Conservation (phyloP, 2,113 vertebrate species). For the Scatophagus argus region DNA sequence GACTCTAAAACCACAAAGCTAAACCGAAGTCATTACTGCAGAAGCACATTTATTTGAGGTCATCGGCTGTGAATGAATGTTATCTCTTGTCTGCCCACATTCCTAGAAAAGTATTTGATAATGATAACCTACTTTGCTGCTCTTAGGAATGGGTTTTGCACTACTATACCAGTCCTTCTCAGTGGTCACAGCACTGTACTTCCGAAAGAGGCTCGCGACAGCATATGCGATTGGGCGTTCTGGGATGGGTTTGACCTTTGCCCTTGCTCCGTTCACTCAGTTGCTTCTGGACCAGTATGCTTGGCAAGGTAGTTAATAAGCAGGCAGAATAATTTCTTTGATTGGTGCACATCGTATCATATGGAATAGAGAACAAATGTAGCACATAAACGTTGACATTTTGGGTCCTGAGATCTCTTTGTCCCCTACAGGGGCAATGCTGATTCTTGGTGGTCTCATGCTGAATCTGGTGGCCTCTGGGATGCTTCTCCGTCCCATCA, state of each 20-base stretch:
- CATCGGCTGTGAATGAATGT: neutral
- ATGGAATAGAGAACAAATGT: constrained; percentile 1
- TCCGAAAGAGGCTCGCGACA: constrained; percentile 87
- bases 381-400: neutral
- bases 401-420: constrained; percentile 14
- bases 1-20: neutral
- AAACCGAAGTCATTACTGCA: neutral
- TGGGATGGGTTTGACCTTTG: constrained; percentile 94
- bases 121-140: neutral
- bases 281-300: constrained; percentile 89
- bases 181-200: constrained; percentile 88
- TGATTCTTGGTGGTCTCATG: constrained; percentile 91
- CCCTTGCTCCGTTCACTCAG: constrained; percentile 91
- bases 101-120: neutral
- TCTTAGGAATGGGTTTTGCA: constrained; percentile 89
- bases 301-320: constrained; percentile 88
- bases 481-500: constrained; percentile 89
- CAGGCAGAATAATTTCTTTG: neutral
- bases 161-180: constrained; percentile 90
- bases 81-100: neutral
- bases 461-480: constrained; percentile 92
- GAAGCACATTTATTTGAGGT: neutral
- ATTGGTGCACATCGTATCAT: neutral
- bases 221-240: constrained; percentile 90
- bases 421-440: constrained; percentile 86